Percentiles rank a stretch among this genome's conserved stretches.
Conservation (phyloP, 2,113 vertebrate genomes). For the Ailuropoda melanoleuca region DNA sequence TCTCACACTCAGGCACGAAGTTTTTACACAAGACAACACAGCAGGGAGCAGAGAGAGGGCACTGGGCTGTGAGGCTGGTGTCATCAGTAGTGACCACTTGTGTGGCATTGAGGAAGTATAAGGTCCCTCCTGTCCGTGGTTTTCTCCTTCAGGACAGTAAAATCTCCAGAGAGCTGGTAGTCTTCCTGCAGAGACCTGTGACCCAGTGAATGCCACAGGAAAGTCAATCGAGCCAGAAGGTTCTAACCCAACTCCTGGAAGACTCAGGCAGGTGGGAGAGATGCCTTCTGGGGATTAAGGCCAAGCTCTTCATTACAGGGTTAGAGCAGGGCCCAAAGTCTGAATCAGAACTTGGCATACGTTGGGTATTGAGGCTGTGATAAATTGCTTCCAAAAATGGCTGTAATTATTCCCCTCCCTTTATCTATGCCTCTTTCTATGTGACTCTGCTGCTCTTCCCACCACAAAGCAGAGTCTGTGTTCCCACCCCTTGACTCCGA, state of each 20-base stretch:
- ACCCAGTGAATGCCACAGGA: background rate
- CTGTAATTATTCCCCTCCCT: background rate
- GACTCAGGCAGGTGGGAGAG: background rate
- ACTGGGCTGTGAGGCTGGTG: background rate
- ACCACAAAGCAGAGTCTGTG: background rate
- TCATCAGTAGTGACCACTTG: accelerated
- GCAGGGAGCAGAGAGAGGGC: background rate
- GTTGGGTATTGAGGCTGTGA: background rate
- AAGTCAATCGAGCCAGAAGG: background rate
- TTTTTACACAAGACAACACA: background rate
- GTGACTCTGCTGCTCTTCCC: background rate
- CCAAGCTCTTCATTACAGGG: background rate
- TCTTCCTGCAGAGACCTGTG: background rate
- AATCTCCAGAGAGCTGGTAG: background rate
- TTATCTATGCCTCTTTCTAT: background rate
- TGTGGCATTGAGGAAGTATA: background rate
- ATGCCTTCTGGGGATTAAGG: background rate
- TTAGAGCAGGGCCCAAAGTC: background rate
- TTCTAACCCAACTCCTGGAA: background rate
- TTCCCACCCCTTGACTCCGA: background rate
- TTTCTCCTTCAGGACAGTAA: background rate
- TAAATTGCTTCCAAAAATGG: background rate
- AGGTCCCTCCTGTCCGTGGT: background rate
- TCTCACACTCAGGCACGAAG: background rate
- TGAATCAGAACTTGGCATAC: background rate